Conservation (phyloP, 2,113 vertebrate genomes). For the Monopterus albus region DNA sequence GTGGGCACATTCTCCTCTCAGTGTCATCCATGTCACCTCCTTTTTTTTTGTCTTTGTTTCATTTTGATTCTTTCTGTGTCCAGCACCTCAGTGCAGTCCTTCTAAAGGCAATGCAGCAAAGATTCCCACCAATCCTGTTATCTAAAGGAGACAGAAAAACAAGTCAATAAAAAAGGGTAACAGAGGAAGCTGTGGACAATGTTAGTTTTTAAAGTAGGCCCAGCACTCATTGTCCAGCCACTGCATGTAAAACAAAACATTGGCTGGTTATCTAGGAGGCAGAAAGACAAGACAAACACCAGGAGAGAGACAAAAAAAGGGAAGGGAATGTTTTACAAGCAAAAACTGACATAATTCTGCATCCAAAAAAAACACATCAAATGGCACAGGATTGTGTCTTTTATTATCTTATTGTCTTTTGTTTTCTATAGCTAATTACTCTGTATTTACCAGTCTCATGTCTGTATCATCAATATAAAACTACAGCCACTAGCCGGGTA, state of each 20-base stretch:
- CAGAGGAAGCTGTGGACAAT: conserved; percentile 11
- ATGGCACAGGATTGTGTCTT: neutral
- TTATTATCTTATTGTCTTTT: neutral
- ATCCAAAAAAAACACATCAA: no score
- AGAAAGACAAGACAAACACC: conserved; percentile 33
- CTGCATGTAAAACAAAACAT: conserved; percentile 13
- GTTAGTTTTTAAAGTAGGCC: conserved; percentile 5
- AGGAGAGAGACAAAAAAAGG: conserved; percentile 10
- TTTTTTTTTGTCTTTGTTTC: conserved; percentile 25
- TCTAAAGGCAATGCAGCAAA: conserved; percentile 92
- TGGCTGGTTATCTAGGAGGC: conserved; percentile 13
- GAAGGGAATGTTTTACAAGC: conserved; percentile 9
- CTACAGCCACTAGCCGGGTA: neutral
- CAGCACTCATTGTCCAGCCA: conserved; percentile 2
- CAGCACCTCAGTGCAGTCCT: conserved; percentile 86
- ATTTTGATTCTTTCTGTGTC: conserved; percentile 51
- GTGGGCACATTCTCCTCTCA: conserved; percentile 88
- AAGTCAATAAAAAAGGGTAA: conserved; percentile 42
- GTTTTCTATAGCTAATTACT: neutral
- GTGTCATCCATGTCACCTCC: conserved; percentile 59
- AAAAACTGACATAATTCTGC: neutral
- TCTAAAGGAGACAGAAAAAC: conserved; percentile 83
- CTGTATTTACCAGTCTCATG: neutral
- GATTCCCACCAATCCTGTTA: conserved; percentile 85
- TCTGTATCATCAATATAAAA: neutral